A percentile compares a stretch with the other conserved stretches of the same genome.
Conservation (phyloP, 2,113 vertebrate genomes). For the Tympanuchus pallidicinctus region DNA sequence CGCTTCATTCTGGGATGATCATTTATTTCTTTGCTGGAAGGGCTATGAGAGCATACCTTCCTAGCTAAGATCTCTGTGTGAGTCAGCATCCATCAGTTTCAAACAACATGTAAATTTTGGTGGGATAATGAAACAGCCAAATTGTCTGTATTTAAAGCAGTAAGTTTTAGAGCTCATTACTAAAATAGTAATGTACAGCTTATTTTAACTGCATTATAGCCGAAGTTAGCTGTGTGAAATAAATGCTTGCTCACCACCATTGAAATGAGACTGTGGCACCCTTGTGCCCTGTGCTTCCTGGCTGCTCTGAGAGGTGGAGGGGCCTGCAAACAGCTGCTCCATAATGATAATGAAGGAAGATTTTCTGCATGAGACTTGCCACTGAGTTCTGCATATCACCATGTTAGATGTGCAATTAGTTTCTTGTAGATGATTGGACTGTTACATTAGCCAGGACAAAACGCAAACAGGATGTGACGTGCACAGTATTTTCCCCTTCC, state of each 20-base stretch:
- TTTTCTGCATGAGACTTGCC: neutral
- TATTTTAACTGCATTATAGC: neutral
- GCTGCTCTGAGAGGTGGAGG: fast-evolving
- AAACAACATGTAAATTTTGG: neutral
- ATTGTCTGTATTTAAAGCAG: neutral
- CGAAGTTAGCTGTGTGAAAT: neutral
- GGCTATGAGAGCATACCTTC: neutral
- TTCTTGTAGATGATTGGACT: neutral
- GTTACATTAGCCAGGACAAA: neutral
- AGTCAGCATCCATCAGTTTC: neutral
- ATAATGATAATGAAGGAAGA: neutral
- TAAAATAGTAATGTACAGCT: neutral
- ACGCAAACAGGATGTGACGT: neutral
- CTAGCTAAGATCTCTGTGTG: neutral
- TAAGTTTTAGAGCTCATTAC: neutral
- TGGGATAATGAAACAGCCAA: neutral
- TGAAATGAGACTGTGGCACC: neutral
- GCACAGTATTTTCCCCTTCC: neutral
- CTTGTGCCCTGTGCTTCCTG: fast-evolving
- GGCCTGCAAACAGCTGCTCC: neutral
- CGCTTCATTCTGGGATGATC: neutral
- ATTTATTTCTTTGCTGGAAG: neutral
- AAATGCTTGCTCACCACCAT: neutral
- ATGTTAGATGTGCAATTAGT: neutral
- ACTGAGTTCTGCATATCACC: neutral